Conservation (phyloP, 2,113 vertebrate genomes). For the Osmerus eperlanus region DNA sequence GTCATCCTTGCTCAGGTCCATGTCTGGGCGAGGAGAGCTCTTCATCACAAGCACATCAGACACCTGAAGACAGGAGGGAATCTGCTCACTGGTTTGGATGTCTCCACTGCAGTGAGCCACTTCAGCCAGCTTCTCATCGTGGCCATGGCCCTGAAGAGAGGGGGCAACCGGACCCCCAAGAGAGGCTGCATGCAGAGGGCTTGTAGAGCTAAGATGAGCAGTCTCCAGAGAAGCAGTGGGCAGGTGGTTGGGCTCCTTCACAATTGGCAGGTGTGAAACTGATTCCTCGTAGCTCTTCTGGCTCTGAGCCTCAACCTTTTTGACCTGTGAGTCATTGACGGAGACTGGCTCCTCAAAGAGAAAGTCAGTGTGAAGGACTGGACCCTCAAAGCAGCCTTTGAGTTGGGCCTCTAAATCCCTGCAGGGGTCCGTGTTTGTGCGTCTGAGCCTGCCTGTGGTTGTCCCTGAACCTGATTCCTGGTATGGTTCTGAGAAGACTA, state of each 20-base stretch:
- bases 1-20: not conserved
- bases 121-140: not conserved
- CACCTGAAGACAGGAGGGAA: not conserved
- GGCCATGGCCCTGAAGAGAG: constrained; percentile 13
- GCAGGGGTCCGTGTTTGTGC: not conserved
- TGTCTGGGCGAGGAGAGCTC: not conserved
- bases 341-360: not conserved
- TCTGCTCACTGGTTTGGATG: not conserved
- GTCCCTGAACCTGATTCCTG: not conserved
- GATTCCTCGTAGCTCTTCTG: not conserved
- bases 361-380: not conserved
- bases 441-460: not conserved
- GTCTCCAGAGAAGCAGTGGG: not conserved
- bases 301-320: not conserved
- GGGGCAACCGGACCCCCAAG: not conserved
- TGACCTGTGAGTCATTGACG: not conserved
- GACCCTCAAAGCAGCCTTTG: constrained; percentile 1
- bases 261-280: not conserved
- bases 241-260: not conserved
- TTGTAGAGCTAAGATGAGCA: not conserved
- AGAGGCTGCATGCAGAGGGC: not conserved
- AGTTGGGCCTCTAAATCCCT: not conserved
- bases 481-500: not conserved
- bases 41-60: not conserved
- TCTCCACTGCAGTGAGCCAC: constrained; percentile 1